phyloP scores from a whole-genome alignment of 2,888 invertebrate genomes.

The Halictus quadricinctus region DNA sequence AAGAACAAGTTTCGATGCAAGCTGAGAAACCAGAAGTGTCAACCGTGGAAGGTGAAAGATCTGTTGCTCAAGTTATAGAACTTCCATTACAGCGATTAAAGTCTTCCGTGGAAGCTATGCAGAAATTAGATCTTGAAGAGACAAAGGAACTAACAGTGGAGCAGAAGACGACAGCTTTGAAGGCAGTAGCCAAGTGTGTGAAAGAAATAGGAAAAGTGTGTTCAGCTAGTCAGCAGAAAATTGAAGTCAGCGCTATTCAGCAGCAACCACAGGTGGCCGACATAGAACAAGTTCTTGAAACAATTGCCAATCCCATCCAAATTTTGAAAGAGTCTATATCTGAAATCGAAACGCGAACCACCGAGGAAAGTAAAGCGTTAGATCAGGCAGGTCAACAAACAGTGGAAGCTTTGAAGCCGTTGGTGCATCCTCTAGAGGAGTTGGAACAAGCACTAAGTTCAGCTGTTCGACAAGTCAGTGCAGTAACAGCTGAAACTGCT shows the following conservation, averaged over 20 bases:
- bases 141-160: constrained; percentile 9
- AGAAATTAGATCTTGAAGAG: constrained; percentile 15
- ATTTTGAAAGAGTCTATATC: constrained; percentile 66
- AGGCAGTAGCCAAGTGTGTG: constrained; percentile 78
- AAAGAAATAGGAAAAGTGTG: constrained; percentile 46
- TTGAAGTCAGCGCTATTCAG: too few species aligned
- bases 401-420: constrained; percentile 58
- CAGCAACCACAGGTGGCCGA: constrained; percentile 16
- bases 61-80: constrained; percentile 31
- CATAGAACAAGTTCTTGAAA: constrained; percentile 15
- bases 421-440: constrained; percentile 62
- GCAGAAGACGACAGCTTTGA: constrained; percentile 72
- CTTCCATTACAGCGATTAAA: constrained; percentile 39
- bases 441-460: constrained; percentile 31
- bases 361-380: constrained; percentile 17
- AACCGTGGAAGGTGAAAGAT: neutral
- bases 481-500: too few species aligned
- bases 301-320: constrained; percentile 27
- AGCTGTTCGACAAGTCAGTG: constrained; percentile 76
- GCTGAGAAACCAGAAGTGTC: constrained; percentile 78
- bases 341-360: constrained; percentile 34
- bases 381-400: constrained; percentile 24
- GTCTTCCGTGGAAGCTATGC: constrained; percentile 20
- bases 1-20: constrained; percentile 33
- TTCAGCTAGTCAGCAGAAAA: constrained; percentile 22